Percentiles rank a stretch among this genome's conserved stretches.
phyloP scores from a whole-genome alignment of 2,113 vertebrate species.

The Otolemur garnettii region DNA sequence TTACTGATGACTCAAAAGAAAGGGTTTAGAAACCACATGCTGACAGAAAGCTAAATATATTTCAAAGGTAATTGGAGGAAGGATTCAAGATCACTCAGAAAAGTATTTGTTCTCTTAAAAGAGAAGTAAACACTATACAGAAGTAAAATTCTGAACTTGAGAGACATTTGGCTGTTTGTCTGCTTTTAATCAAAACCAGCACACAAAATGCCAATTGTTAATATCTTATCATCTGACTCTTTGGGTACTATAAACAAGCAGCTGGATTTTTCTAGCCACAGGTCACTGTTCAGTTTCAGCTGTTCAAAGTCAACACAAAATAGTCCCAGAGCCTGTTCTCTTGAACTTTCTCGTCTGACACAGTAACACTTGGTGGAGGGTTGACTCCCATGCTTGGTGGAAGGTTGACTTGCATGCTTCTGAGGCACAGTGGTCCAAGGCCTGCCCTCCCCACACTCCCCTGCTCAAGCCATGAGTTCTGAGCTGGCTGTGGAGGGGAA shows the following conservation, averaged over 20 bases:
- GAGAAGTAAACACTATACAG: slow-evolving; percentile 48
- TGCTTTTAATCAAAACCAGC: slow-evolving; percentile 56
- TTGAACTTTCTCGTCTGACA: not conserved
- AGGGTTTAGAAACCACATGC: slow-evolving; percentile 40
- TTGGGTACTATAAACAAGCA: slow-evolving; percentile 2
- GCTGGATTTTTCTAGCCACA: not conserved
- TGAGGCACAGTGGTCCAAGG: not conserved
- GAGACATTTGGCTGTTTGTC: slow-evolving; percentile 17
- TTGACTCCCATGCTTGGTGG: not conserved
- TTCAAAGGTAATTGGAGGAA: slow-evolving; percentile 36
- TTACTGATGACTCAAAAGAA: slow-evolving; percentile 48
- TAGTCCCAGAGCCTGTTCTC: not conserved
- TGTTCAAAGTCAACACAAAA: not conserved
- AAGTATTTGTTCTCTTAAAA: slow-evolving; percentile 56
- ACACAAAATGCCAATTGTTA: not conserved
- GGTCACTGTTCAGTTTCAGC: not conserved
- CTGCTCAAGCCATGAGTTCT: not conserved
- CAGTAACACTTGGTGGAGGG: not conserved
- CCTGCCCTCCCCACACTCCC: not conserved
- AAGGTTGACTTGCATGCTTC: not conserved
- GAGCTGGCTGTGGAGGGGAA: not conserved
- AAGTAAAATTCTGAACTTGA: slow-evolving; percentile 42
- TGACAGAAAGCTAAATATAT: slow-evolving; percentile 59
- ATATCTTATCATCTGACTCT: not conserved
- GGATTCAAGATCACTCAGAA: slow-evolving; percentile 59